These are phyloP conservation scores for Ranitomeya imitator DNA, from an alignment of 2,113 vertebrate genomes.

Conservation along the genomic window DNA sequence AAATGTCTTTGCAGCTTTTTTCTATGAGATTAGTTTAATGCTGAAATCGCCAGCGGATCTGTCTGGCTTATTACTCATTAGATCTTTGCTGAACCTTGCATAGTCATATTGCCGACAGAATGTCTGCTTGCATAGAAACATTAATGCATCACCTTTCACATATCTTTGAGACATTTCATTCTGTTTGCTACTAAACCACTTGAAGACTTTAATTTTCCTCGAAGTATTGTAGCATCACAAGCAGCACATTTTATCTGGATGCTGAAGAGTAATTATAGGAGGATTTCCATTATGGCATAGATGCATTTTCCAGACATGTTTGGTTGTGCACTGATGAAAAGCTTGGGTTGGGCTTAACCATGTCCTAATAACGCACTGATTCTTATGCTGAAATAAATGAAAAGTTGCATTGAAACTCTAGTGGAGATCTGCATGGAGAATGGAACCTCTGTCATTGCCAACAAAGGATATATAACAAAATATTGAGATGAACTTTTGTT, in stretches of 20 bases:
- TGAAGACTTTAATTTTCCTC: constrained; percentile 1
- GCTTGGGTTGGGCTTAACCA: no score
- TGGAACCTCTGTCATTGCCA: no score
- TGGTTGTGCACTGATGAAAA: background rate
- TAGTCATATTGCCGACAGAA: background rate
- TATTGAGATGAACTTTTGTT: no score
- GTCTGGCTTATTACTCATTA: constrained; percentile 12
- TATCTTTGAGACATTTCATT: background rate
- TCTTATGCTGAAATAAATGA: no score
- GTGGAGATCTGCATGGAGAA: no score
- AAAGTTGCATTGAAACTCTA: no score
- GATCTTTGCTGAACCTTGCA: background rate
- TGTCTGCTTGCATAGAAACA: constrained; percentile 25
- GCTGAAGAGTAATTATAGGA: background rate
- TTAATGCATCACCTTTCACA: constrained; percentile 30
- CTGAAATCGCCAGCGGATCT: background rate
- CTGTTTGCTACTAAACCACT: constrained; percentile 25
- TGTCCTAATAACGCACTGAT: no score
- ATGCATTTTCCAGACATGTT: background rate
- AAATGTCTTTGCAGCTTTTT: background rate
- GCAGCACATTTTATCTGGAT: background rate
- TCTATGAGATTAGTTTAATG: background rate
- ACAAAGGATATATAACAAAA: no score
- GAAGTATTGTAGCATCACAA: background rate
- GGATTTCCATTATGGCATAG: background rate